These are phyloP conservation scores for Acutogordius australiensis DNA, from an alignment of 2,888 invertebrate genomes.

Conservation along the genomic window DNA sequence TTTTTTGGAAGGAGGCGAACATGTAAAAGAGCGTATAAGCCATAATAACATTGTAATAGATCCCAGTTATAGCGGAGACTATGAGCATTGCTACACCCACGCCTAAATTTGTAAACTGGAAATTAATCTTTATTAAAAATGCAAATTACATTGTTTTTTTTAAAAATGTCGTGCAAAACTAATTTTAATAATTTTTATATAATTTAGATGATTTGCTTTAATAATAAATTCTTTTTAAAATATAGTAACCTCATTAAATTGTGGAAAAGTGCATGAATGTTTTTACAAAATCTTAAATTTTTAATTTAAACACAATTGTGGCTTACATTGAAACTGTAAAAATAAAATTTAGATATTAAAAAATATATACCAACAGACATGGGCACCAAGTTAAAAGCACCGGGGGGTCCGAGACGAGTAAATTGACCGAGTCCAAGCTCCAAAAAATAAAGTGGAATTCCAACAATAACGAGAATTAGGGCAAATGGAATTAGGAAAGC, in stretches of 20 bases:
- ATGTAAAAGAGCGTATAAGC: background rate
- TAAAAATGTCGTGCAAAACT: too few relatives aligned
- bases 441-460: conserved; percentile 2
- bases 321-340: too few relatives aligned
- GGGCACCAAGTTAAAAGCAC: background rate
- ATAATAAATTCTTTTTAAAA: too few relatives aligned
- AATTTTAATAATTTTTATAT: too few relatives aligned
- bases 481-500: background rate
- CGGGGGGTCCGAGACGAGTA: conserved; percentile 8
- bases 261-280: too few relatives aligned
- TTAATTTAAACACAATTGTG: too few relatives aligned
- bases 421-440: conserved; percentile 7
- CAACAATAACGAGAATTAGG: background rate
- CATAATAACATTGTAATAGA: conserved; percentile 8
- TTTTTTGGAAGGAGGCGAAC: background rate
- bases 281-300: too few relatives aligned
- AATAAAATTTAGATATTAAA: too few relatives aligned
- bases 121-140: too few relatives aligned
- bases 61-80: background rate
- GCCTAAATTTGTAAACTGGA: background rate
- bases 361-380: background rate
- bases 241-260: too few relatives aligned
- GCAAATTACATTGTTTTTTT: too few relatives aligned
- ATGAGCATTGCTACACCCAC: background rate
- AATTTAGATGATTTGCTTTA: too few relatives aligned